Conservation (phyloP, 2,797 vertebrate species). For the Pteronotus mesoamericanus region DNA sequence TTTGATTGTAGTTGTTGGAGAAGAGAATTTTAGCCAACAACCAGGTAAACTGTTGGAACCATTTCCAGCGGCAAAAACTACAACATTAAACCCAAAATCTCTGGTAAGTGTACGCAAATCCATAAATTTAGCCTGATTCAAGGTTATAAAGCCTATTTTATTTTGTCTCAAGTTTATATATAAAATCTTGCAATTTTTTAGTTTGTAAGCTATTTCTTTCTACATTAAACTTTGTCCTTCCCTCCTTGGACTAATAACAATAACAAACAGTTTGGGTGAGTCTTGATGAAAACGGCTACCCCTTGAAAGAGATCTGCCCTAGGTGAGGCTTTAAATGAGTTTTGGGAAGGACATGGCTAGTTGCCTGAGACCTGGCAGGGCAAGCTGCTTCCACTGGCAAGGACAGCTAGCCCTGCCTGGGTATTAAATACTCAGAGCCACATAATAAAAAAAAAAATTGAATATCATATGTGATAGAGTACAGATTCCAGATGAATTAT, state of each 20-base stretch:
- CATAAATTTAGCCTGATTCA: neutral
- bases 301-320: neutral
- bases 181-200: neutral
- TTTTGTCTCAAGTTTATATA: neutral
- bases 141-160: neutral
- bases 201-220: neutral
- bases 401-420: neutral
- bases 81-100: neutral
- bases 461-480: neutral
- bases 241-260: neutral
- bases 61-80: neutral
- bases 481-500: neutral
- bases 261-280: neutral
- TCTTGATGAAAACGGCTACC: neutral
- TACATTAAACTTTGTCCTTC: neutral
- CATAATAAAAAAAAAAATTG: neutral
- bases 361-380: neutral
- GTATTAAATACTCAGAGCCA: neutral
- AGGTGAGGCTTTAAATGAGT: neutral
- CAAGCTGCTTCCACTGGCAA: neutral
- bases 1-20: neutral
- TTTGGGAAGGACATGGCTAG: neutral
- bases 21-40: neutral
- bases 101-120: neutral
- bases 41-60: neutral